A percentile compares a stretch with the other conserved stretches of the same genome.
Conservation (phyloP, 2,888 invertebrate species). For the Papilio gigon region DNA sequence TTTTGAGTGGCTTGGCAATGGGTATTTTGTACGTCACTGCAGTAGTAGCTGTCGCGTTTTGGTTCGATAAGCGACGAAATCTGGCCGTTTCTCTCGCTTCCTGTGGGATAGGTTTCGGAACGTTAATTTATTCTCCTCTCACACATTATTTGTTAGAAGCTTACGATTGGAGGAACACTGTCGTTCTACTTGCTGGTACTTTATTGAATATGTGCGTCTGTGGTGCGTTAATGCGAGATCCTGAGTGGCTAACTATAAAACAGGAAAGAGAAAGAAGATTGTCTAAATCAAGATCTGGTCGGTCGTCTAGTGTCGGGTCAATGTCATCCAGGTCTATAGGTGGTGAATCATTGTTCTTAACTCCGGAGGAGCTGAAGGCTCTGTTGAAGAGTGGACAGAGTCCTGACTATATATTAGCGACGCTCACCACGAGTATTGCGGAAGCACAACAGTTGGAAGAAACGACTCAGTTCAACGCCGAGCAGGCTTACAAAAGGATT, state of each 20-base stretch:
- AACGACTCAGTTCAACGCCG: constrained; percentile 73
- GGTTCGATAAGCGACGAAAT: constrained; percentile 93
- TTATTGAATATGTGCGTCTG: constrained; percentile 93
- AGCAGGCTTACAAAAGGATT: constrained; percentile 66
- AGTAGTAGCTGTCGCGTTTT: constrained; percentile 94
- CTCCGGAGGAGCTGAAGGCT: constrained; percentile 84
- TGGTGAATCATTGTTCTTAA: constrained; percentile 79
- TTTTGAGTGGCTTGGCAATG: constrained; percentile 91
- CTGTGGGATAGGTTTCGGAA: constrained; percentile 94
- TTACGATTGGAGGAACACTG: constrained; percentile 91
- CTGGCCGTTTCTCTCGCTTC: constrained; percentile 93
- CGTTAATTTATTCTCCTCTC: constrained; percentile 92
- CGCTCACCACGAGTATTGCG: constrained; percentile 81
- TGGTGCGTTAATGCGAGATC: constrained; percentile 92
- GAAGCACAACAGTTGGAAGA: constrained; percentile 74
- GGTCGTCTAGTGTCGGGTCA: constrained; percentile 78
- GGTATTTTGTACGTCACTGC: constrained; percentile 93
- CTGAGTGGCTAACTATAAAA: constrained; percentile 89
- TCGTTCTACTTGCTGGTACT: constrained; percentile 89
- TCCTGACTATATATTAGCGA: constrained; percentile 85
- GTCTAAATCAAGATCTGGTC: constrained; percentile 67
- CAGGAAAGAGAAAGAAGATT: constrained; percentile 79
- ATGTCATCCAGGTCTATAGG: constrained; percentile 76
- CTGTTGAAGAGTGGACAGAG: constrained; percentile 86
- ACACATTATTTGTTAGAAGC: constrained; percentile 87